Base-by-base conservation (phyloP, 2,113 vertebrate genomes). In the Sapajus apella region DNA sequence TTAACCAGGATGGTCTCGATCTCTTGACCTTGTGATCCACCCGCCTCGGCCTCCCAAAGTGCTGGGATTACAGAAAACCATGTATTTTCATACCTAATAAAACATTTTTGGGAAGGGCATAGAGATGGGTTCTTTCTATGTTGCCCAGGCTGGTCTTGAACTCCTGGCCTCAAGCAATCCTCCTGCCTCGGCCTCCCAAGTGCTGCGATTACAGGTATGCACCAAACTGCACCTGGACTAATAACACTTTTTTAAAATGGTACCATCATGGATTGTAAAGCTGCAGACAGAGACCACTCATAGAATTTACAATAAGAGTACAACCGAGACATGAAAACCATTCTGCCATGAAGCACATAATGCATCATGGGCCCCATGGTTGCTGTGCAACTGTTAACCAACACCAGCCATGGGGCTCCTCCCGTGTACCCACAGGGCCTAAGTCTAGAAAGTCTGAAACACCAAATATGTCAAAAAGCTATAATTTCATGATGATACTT, bases 361-460 rank as follows among this genome's bases (percentile, higher is more conserved):
- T 0, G 0, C 27, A 50, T 45, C 16, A 17, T 79, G 43, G 35
- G 10, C 56, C 76, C 10, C 0, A 0, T 0, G 18, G 30, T 79
- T 45, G 7, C 82, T 50, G 32, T 2, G 37, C 30, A 25, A 40
- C 80, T 50, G 6, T 12, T 10, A 35, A 32, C 32, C n/a, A 70
- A 56, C 70, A 43, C 13, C n/a, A 64, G 45, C 6, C 5, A 9
- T 0, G 37, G 87, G 40, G 18, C 27, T 55, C n/a, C 45, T 73
- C 27, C 79, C 35, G 40, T 3, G 13, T 8, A 32, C 4, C 35
- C 12, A 85, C 5, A n/a, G 30, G 17, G 27, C 21, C 73, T 5
- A 8, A 7, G 21, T 27, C 43, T 14, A 30, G 18, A 37, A 79
- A 92, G 68, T 35, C 17, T 21, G 11, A 73, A 70, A 40, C 23